A percentile compares a stretch with the other conserved stretches of the same genome.
phyloP scores from a whole-genome alignment of 2,113 vertebrate species.

The Alces alces region DNA sequence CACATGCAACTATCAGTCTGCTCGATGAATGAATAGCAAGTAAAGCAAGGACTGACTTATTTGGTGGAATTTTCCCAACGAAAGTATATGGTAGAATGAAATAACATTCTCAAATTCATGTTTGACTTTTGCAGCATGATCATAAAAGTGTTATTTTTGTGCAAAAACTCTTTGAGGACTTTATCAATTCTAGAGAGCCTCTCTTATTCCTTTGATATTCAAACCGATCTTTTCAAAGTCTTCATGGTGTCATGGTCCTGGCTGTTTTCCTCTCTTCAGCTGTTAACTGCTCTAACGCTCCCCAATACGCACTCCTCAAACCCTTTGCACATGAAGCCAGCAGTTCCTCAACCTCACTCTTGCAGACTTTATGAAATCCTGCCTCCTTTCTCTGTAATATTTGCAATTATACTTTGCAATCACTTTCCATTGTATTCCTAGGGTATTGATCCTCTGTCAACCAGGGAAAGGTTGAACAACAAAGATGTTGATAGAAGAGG shows the following conservation, averaged over 20 bases:
- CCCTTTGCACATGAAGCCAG: not conserved
- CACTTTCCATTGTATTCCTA: conserved; percentile 41
- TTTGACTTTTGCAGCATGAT: conserved; percentile 27
- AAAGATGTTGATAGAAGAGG: not conserved
- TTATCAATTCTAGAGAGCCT: conserved; percentile 33
- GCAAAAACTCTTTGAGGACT: conserved; percentile 9
- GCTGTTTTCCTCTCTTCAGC: conserved; percentile 1
- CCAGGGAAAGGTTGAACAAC: not conserved
- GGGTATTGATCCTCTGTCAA: conserved; percentile 35
- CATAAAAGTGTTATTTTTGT: conserved; percentile 44
- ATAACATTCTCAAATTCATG: not conserved
- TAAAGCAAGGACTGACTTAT: not conserved
- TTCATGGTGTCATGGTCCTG: not conserved
- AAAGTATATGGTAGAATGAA: not conserved
- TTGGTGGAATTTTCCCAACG: conserved; percentile 28
- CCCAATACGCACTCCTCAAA: not conserved
- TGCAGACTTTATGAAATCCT: not conserved
- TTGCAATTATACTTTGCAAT: conserved; percentile 43
- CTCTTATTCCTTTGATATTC: conserved; percentile 45
- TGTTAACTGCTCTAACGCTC: not conserved
- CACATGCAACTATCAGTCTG: not conserved
- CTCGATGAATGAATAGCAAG: not conserved
- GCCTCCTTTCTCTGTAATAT: not conserved
- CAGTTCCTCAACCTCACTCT: not conserved
- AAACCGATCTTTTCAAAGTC: conserved; percentile 35